Percentiles rank a stretch among this genome's conserved stretches.
Evolutionary conservation across 2,797 vertebrate genomes (phyloP).

Genomic region (Columba guinea): DNA sequence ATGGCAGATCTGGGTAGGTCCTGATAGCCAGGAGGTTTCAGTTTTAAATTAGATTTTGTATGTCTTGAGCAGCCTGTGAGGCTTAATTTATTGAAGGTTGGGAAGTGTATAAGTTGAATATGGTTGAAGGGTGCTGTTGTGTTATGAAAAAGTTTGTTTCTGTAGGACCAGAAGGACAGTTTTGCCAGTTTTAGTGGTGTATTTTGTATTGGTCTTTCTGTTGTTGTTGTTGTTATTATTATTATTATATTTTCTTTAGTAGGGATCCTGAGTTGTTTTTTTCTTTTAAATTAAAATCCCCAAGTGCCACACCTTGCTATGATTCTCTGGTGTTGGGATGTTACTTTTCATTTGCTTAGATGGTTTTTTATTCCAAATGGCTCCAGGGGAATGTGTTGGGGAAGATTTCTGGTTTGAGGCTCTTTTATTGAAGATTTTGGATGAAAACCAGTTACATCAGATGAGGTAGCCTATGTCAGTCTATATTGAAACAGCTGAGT

Average conservation of each 20-base stretch:
- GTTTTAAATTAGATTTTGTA: not conserved
- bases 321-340: not conserved
- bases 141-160: not conserved
- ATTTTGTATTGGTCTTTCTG: not conserved
- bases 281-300: not conserved
- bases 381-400: not conserved
- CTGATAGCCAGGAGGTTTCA: not conserved
- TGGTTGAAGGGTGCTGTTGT: not conserved
- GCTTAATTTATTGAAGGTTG: not conserved
- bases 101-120: not conserved
- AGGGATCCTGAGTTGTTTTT: not conserved
- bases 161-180: not conserved
- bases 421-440: not conserved
- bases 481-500: not conserved
- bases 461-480: not conserved
- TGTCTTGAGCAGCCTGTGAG: not conserved
- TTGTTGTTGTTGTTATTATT: not conserved
- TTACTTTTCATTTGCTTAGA: not conserved
- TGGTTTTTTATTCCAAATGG: not conserved
- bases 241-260: not conserved
- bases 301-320: not conserved
- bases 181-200: not conserved
- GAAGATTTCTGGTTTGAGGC: not conserved
- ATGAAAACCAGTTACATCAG: not conserved
- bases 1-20: not conserved